Evolutionary conservation across 2,797 vertebrate species (phyloP).

Genomic region (Xerus rutilus): DNA sequence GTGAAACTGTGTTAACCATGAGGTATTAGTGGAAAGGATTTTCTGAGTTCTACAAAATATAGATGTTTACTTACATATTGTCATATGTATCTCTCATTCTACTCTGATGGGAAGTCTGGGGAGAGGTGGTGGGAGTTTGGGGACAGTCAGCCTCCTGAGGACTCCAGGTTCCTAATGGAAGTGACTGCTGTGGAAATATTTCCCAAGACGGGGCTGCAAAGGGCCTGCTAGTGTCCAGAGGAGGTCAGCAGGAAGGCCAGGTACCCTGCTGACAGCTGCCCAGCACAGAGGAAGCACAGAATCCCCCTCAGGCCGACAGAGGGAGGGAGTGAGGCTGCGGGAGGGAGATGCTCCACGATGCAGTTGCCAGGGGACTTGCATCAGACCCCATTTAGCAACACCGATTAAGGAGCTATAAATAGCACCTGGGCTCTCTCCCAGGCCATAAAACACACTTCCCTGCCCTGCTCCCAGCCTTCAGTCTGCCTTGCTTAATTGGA

Average conservation of each 20-base stretch:
- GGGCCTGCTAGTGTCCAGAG: neutral
- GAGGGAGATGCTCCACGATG: neutral
- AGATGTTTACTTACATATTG: neutral
- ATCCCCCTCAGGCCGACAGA: neutral
- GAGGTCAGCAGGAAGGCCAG: neutral
- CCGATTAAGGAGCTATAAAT: slow-evolving; percentile 82
- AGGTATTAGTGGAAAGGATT: neutral
- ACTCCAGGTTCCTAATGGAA: slow-evolving; percentile 13
- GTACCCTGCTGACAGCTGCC: neutral
- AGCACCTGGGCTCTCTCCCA: slow-evolving; percentile 71
- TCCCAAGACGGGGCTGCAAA: neutral
- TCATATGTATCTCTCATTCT: neutral
- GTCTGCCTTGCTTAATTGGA: slow-evolving; percentile 75
- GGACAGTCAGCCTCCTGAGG: neutral
- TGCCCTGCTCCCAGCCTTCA: neutral
- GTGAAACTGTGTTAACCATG: neutral
- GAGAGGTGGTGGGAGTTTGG: neutral
- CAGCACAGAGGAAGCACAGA: neutral
- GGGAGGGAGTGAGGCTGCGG: neutral
- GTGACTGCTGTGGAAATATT: neutral
- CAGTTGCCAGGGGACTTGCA: slow-evolving; percentile 41
- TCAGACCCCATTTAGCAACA: slow-evolving; percentile 80
- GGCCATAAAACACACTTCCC: slow-evolving; percentile 74
- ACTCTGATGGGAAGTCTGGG: neutral
- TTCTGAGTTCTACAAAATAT: neutral